Conservation (phyloP, 2,888 invertebrate species). For the Orthonevra nobilis region DNA sequence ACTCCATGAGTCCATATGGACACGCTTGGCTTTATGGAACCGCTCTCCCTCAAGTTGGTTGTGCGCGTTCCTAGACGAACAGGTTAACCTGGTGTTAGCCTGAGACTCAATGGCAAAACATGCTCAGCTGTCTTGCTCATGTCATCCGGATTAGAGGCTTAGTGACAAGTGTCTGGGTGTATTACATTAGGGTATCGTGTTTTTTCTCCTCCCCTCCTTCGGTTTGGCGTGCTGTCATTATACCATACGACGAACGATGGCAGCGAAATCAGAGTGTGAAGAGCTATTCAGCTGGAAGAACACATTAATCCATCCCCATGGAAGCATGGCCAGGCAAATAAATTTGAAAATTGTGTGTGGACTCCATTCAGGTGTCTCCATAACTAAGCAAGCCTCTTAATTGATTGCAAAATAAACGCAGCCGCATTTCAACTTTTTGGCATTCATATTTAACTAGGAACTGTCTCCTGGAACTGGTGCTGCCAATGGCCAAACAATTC, state of each 20-base stretch:
- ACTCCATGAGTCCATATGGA: conserved; percentile 64
- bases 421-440: no score
- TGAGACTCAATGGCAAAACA: conserved; percentile 66
- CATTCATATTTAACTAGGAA: no score
- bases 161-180: conserved; percentile 71
- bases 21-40: conserved; percentile 8
- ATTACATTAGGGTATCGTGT: conserved; percentile 70
- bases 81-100: conserved; percentile 56
- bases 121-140: conserved; percentile 70
- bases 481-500: conserved; percentile 61
- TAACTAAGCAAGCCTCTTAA: conserved; percentile 21
- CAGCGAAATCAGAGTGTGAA: conserved; percentile 54
- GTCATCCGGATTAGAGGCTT: conserved; percentile 70
- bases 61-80: conserved; percentile 30
- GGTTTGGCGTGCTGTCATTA: background rate
- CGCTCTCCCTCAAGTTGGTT: no score
- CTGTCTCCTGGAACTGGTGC: no score
- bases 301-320: conserved; percentile 61
- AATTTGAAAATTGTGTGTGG: conserved; percentile 59
- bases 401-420: conserved; percentile 44
- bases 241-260: no score
- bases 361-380: conserved; percentile 57
- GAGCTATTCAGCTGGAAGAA: conserved; percentile 44
- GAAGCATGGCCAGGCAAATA: conserved; percentile 42
- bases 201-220: conserved; percentile 14